These are phyloP conservation scores for Bos javanicus DNA, from an alignment of 2,113 vertebrate species.

Conservation along the genomic window DNA sequence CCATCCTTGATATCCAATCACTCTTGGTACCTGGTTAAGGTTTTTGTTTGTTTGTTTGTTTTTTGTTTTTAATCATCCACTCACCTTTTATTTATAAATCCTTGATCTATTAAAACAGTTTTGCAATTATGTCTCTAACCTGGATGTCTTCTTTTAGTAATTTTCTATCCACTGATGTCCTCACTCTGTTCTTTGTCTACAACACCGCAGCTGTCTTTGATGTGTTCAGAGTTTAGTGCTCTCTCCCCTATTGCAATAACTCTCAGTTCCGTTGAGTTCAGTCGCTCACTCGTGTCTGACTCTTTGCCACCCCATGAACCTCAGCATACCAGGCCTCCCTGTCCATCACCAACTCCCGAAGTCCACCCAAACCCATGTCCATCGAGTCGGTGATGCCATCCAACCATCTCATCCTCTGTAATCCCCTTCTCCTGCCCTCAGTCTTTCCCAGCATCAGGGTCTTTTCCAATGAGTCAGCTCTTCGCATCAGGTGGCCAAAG, in stretches of 20 bases:
- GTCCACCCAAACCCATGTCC: too few relatives aligned
- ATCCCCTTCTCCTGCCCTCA: too few relatives aligned
- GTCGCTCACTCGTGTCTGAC: accelerated
- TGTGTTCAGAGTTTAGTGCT: background rate
- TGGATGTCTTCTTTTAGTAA: background rate
- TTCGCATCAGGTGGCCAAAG: too few relatives aligned
- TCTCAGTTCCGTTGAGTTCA: too few relatives aligned
- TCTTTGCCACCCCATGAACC: too few relatives aligned
- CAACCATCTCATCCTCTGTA: too few relatives aligned
- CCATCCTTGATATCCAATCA: background rate
- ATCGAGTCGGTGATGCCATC: too few relatives aligned
- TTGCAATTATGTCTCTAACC: background rate
- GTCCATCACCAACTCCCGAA: too few relatives aligned
- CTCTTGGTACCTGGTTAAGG: background rate
- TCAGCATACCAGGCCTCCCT: too few relatives aligned
- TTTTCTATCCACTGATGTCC: background rate
- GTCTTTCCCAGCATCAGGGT: too few relatives aligned
- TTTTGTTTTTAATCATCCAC: background rate
- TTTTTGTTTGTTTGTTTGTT: background rate
- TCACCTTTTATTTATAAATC: background rate
- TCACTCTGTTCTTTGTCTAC: background rate
- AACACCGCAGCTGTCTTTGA: background rate
- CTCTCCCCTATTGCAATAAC: background rate
- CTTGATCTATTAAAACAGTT: background rate
- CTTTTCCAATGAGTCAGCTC: too few relatives aligned